A percentile compares a stretch with the other conserved stretches of the same genome.
Conservation (phyloP, 2,888 invertebrate species). For the Melanostoma mellinum region DNA sequence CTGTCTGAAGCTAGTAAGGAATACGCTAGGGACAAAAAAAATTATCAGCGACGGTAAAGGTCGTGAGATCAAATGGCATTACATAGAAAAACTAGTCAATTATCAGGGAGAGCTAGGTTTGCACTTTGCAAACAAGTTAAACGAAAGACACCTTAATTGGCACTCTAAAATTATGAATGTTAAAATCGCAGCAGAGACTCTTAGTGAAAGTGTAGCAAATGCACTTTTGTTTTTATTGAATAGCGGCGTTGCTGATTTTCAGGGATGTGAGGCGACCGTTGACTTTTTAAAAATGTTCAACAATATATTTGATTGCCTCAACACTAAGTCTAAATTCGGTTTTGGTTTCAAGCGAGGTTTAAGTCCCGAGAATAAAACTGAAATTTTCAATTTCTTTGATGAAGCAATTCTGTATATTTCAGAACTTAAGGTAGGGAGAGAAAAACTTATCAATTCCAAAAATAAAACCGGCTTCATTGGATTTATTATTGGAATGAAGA, state of each 20-base stretch:
- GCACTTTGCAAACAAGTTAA: neutral
- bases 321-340: slow-evolving; percentile 7
- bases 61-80: neutral
- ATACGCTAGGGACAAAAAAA: neutral
- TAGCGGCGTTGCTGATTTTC: neutral
- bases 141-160: neutral
- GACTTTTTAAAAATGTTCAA: slow-evolving; percentile 1
- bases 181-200: neutral
- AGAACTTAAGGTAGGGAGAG: neutral
- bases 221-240: neutral
- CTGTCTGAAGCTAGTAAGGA: too few species aligned
- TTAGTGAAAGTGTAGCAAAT: slow-evolving; percentile 6
- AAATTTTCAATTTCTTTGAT: slow-evolving; percentile 9
- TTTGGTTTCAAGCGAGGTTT: neutral
- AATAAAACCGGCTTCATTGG: slow-evolving; percentile 14
- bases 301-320: slow-evolving; percentile 3
- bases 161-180: neutral
- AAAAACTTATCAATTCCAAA: neutral
- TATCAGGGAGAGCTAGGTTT: neutral
- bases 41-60: neutral
- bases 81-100: neutral
- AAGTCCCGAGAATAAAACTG: neutral
- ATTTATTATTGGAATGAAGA: slow-evolving; percentile 8
- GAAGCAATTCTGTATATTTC: neutral
- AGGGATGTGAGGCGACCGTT: neutral